phyloP scores from a whole-genome alignment of 2,113 vertebrate genomes.

The Dasyprocta punctata region DNA sequence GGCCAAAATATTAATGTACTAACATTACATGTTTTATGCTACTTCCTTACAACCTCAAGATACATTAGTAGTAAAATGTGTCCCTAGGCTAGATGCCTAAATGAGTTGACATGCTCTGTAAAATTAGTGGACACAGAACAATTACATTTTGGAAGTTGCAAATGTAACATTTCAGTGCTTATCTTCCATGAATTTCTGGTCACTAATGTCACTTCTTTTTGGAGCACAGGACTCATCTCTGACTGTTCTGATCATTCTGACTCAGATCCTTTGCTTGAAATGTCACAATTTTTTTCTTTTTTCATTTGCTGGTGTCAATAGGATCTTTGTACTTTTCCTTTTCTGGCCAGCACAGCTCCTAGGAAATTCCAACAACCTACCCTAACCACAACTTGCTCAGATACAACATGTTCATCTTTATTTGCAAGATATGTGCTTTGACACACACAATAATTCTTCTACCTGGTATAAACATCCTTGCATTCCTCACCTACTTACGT shows the following conservation, averaged over 20 bases:
- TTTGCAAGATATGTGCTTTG: neutral
- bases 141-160: slow-evolving; percentile 57
- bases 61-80: slow-evolving; percentile 59
- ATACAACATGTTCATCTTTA: neutral
- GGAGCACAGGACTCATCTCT: neutral
- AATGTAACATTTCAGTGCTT: neutral
- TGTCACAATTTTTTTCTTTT: neutral
- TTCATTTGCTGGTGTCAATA: neutral
- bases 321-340: neutral
- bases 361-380: neutral
- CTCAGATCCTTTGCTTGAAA: neutral
- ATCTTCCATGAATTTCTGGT: neutral
- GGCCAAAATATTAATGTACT: slow-evolving; percentile 75
- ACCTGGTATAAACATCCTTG: neutral
- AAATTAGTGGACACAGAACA: slow-evolving; percentile 56
- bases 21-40: slow-evolving; percentile 72
- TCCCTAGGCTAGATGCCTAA: slow-evolving; percentile 60
- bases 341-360: neutral
- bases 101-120: slow-evolving; percentile 55
- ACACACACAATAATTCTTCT: neutral
- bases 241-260: neutral
- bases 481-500: neutral
- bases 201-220: neutral
- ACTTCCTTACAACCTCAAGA: slow-evolving; percentile 56
- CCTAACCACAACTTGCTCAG: neutral